Evolutionary conservation across 2,888 invertebrate species (phyloP).

Genomic region (Apamea sordens): DNA sequence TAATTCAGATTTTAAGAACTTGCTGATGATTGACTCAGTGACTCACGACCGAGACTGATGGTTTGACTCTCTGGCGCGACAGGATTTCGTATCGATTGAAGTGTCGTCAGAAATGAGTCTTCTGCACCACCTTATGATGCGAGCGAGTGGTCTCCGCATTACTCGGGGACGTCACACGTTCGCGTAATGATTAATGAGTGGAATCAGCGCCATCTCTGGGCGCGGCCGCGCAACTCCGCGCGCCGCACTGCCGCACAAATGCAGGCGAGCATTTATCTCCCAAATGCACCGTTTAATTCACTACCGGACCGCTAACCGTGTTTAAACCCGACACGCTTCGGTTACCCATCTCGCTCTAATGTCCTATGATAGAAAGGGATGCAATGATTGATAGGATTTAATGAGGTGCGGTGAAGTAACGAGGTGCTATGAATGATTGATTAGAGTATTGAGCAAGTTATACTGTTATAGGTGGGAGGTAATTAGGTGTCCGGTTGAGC

Average conservation of each 20-base stretch:
- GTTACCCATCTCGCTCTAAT: constrained; percentile 43
- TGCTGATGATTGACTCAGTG: background rate
- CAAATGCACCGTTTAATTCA: constrained; percentile 81
- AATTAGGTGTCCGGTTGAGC: constrained; percentile 54
- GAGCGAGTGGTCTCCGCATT: constrained; percentile 27
- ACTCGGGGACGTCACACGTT: constrained; percentile 61
- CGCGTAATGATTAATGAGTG: constrained; percentile 78
- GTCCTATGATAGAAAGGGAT: constrained; percentile 44
- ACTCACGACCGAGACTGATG: background rate
- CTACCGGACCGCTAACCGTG: constrained; percentile 66
- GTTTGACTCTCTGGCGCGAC: background rate
- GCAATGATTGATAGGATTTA: constrained; percentile 58
- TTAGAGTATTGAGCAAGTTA: constrained; percentile 66
- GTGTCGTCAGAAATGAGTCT: constrained; percentile 23
- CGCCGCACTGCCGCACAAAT: constrained; percentile 66
- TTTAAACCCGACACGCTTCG: constrained; percentile 57
- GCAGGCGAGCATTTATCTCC: constrained; percentile 75
- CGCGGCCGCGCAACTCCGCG: constrained; percentile 44
- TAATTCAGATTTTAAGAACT: background rate
- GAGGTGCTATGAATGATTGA: constrained; percentile 73
- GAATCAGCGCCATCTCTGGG: constrained; percentile 73
- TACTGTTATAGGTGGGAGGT: constrained; percentile 51
- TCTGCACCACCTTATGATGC: constrained; percentile 1
- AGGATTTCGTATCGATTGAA: background rate
- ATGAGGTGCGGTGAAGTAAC: constrained; percentile 68